Base-by-base conservation (phyloP, 2,797 vertebrate genomes). In the Menidia menidia region DNA sequence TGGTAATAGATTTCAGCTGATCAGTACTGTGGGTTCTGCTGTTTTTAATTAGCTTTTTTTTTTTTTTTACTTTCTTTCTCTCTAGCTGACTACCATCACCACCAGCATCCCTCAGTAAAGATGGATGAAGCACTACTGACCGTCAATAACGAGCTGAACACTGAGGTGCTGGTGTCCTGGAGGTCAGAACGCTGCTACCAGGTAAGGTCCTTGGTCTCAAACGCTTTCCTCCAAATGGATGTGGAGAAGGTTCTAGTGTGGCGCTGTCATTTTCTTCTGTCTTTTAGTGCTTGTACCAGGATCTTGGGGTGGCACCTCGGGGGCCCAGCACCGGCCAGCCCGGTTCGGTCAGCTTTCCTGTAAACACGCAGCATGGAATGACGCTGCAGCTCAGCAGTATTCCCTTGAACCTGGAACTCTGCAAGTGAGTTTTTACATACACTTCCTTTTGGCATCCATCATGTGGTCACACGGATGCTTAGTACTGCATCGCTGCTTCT, bases 121-220 rank as follows among this genome's bases (percentile, higher is more conserved):
- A 97, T 98, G 95, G 97, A 99, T 43, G 95, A 97, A 79, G 97
- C 97, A 0, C 43, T 91, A 51, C 90, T 98, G 64, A 94, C 89
- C 0, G 91, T 99, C 71, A 89, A 88, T 68, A 97, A 95, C 84
- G 96, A 96, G 51, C 84, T 96, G 47, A 73, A 71, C 0, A 55
- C 25, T 30, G 87, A 90, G 3, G 77, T 97, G 56, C 60, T 81
- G 11, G 80, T 95, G 42, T 96, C 83, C 61, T 96, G 94, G 95
- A 80, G 89, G 68, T 97, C 96, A 4, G 88, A 95, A 58, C 83
- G 87, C 76, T 98, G 97, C 82, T 95, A 96, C 63, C 93, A 95
- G 87, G 97, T 99, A 88, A 53, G 64, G 0, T 51, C n/a, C 35
- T 33, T n/a, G 14, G 10, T 48, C 48, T 30, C 41, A 4, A 44